Base-by-base conservation (phyloP, 2,113 vertebrate genomes). In the Phrynocephalus versicolor region DNA sequence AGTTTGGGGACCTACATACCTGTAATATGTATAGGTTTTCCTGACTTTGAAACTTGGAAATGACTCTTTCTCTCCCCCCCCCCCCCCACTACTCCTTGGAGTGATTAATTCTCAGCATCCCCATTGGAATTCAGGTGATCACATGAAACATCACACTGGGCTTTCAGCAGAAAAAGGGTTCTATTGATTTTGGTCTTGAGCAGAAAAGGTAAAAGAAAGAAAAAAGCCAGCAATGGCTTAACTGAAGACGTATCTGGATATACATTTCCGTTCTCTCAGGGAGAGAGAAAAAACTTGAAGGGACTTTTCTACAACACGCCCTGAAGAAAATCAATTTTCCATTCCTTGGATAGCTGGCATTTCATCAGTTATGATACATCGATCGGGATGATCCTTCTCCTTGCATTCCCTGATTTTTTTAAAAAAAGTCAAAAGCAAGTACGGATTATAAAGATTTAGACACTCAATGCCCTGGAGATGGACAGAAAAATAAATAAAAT, bases 61-160 rank as follows among this genome's bases (percentile, higher is more conserved):
- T 37, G 75, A 19, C 83, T 57, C 60, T 79, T 72, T 71, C 14
- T 30, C 4, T 7, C 25, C 2, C 76, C 15, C n/a, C n/a, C n/a
- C n/a, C n/a, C n/a, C n/a, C n/a, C n/a, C n/a, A n/a, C n/a, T n/a
- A n/a, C n/a, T 16, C 62, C 55, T n/a, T 33, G 35, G 8, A 62
- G 67, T 79, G 76, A 79, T 72, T 85, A 72, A 79, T 85, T 79
- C 67, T 72, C 77, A 45, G 55, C 62, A 35, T 35, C 62, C 62
- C 55, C 64, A 85, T 85, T 79, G 84, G 84, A 85, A 85, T 85
- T 85, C 84, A 72, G 57, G 76, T 51, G 84, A 85, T 12, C 67
- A 79, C 57, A 72, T 35, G 18, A 62, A 45, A 62, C 57, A 73
- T 57, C 84, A 73, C 14, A 12, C 35, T 3, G n/a, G 57, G 57